phyloP scores from a whole-genome alignment of 2,113 vertebrate species.

The Aepyceros melampus region DNA sequence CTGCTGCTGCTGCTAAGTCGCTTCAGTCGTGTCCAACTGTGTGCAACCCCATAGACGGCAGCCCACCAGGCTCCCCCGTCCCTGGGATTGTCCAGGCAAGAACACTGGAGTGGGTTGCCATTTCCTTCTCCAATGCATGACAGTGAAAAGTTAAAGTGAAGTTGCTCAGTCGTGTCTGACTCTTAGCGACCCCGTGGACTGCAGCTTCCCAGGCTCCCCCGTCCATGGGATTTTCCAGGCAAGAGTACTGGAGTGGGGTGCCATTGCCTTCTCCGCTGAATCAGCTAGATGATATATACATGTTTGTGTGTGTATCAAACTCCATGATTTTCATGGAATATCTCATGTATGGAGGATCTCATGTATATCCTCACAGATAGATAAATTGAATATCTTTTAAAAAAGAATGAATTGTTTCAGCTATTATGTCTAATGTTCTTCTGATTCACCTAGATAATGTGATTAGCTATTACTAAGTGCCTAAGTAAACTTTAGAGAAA shows the following conservation, averaged over 20 bases:
- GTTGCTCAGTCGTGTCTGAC: neutral
- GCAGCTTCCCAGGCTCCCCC: neutral
- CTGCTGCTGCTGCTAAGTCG: neutral
- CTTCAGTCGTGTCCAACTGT: neutral
- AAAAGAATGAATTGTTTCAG: neutral
- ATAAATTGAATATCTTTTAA: neutral
- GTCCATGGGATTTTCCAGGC: neutral
- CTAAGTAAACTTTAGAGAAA: neutral
- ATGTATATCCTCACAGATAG: neutral
- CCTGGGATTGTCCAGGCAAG: neutral
- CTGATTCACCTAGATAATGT: neutral
- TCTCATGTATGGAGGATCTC: too few relatives aligned
- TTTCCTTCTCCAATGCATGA: neutral
- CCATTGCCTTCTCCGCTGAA: neutral
- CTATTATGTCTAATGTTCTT: neutral
- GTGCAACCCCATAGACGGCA: neutral
- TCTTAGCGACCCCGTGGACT: neutral
- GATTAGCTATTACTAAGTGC: neutral
- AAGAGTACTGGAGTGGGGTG: neutral
- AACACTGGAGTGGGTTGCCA: neutral
- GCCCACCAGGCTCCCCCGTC: neutral
- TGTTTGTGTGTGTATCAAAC: neutral
- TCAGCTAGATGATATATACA: neutral
- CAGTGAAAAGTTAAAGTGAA: neutral
- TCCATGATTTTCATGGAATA: too few relatives aligned